phyloP scores from a whole-genome alignment of 2,113 vertebrate species.

The Scomber colias region DNA sequence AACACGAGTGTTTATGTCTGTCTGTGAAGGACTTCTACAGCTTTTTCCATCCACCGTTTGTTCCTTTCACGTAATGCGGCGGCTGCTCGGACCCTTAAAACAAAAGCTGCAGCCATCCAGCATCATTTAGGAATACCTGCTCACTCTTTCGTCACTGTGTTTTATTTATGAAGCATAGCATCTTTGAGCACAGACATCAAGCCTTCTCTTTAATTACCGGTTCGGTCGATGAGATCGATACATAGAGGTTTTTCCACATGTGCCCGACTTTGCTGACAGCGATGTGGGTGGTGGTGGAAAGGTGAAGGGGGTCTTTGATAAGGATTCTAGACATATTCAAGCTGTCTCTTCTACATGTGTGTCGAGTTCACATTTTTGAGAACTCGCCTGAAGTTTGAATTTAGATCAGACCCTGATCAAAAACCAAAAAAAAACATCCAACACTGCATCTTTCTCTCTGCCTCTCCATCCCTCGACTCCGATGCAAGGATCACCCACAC shows the following conservation, averaged over 20 bases:
- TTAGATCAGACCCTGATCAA: slow-evolving; percentile 41
- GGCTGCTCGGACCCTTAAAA: neutral
- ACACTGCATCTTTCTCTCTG: slow-evolving; percentile 32
- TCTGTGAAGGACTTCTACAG: slow-evolving; percentile 37
- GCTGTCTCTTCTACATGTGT: slow-evolving; percentile 19
- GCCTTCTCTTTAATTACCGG: neutral
- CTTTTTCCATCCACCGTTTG: slow-evolving; percentile 27
- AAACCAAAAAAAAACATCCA: neutral
- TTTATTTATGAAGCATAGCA: slow-evolving; percentile 17
- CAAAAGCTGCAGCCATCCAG: neutral
- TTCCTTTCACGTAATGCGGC: neutral
- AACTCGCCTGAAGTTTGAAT: slow-evolving; percentile 55
- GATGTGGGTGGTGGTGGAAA: neutral
- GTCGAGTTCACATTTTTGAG: slow-evolving; percentile 26
- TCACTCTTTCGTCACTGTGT: neutral
- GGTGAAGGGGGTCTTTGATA: slow-evolving; percentile 31
- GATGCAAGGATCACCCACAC: slow-evolving; percentile 23
- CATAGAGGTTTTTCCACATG: slow-evolving; percentile 18
- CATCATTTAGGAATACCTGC: neutral
- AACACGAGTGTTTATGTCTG: slow-evolving; percentile 35
- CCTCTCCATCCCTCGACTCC: slow-evolving; percentile 17
- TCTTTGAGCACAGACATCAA: neutral
- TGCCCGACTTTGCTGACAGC: slow-evolving; percentile 1
- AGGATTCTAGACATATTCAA: slow-evolving; percentile 44
- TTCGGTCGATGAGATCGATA: slow-evolving; percentile 7